Base-by-base conservation (phyloP, 2,888 invertebrate genomes). In the Epirrita christyi region DNA sequence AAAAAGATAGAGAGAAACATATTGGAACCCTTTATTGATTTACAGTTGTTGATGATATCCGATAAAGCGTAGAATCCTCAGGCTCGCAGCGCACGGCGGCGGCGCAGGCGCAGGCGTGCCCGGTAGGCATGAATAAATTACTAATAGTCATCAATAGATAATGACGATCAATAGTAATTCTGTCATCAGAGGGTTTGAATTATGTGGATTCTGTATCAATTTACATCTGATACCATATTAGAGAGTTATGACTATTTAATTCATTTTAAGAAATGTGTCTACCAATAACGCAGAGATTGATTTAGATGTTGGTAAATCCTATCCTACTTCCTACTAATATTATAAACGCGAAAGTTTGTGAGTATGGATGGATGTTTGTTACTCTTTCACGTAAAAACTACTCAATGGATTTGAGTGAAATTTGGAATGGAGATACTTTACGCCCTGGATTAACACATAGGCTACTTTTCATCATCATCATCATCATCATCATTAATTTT, bases 11-110 rank as follows among this genome's bases (percentile, higher is more conserved):
- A 21, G 21, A 21, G 21, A 4, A 21, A 37, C 43, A 51, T 59
- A 51, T 59, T 59, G 55, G 68, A 76, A 76, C 75, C 78, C 74
- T 80, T 81, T 81, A 84, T 85, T 88, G 85, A 87, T 87, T 83
- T 85, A 86, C 78, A 71, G 70, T 68, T 71, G 68, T 74, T 74
- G 85, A 78, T 76, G 73, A 67, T 57, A 56, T 50, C 60, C 63
- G 73, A 70, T 73, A 72, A 46, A 11, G 29, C 32, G 9, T 36
- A 14, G 13, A 14, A 14, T 34, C 48, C n/a, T n/a, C n/a, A n/a
- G 21, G 37, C 21, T 6, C 34, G 21, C 38, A 15, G 29, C 29
- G 40, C 40, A 13, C 34, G 36, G 9, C 27, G 38, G 38, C 34
- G 42, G 42, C 32, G 32, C 21, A 4, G 32, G 32, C 32, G 11